Evolutionary conservation across 2,888 invertebrate genomes (phyloP), one percentile per base, ranked within the genome.

Genomic region (Cheilosia soror): DNA sequence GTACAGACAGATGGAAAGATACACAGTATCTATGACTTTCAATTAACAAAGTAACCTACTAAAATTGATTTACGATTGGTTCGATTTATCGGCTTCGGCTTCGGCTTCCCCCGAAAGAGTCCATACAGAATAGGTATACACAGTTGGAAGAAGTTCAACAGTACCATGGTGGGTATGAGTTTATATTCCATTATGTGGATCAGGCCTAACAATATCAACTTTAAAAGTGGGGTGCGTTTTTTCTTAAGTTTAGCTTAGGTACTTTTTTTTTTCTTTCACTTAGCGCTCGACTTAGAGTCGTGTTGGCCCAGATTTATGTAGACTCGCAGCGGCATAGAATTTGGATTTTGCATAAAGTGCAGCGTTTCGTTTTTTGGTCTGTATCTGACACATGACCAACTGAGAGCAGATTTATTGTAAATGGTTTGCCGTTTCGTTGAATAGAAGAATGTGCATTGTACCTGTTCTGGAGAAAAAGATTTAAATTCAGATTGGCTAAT

Each of bases 41-140:
- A 87, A 87, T 87, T 83, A 87, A 87, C 83, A 87, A 76, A 87
- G 77, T 87, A 87, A 87, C 87, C 87, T 87, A 84, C 76, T 87
- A 84, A 84, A 87, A 87, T 84, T 87, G 87, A 87, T 87, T 87
- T 87, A 87, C 76, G 87, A 87, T 80, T 47, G 27, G 69, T 79
- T 76, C 69, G 65, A 71, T 75, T 53, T 65, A 84, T 80, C 66
- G 71, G 72, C 15, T 62, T 57, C 76, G 68, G 76, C 37, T 37
- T 75, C 66, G 71, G 78, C 25, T 77, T 72, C 82, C 63, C 55
- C 68, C 55, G 13, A 63, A 58, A 75, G 75, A 53, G 63, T 44
- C 63, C 51, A 58, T 20, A 9, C 25, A 53, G 31, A 40, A n/a
- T 7, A 4, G 31, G 33, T 49, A 49, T 9, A 33, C 27, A 4